phyloP scores from a whole-genome alignment of 2,113 vertebrate species.

The Manacus vitellinus region DNA sequence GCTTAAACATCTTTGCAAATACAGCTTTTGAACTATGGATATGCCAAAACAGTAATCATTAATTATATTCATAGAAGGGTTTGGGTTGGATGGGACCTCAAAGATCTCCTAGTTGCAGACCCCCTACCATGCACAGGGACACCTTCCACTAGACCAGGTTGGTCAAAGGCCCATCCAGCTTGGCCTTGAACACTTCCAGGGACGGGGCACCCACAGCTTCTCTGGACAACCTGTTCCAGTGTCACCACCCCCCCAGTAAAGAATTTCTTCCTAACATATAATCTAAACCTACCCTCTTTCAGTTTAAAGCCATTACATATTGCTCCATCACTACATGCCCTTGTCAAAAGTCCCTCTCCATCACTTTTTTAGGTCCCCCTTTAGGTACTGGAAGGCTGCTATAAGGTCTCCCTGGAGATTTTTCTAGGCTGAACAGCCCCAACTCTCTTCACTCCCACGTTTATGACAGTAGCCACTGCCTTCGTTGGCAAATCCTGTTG shows the following conservation, averaged over 20 bases:
- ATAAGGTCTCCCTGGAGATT: neutral
- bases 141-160: neutral
- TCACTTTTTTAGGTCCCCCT: neutral
- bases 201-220: neutral
- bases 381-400: neutral
- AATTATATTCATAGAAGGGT: neutral
- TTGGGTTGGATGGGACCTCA: neutral
- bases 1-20: neutral
- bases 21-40: neutral
- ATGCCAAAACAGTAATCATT: neutral
- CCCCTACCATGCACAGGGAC: neutral
- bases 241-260: neutral
- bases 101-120: neutral
- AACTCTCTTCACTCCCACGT: neutral
- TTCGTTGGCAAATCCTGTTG: neutral
- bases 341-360: neutral
- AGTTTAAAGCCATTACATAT: neutral
- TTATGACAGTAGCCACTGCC: fast-evolving
- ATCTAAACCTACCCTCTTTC: neutral
- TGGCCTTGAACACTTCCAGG: neutral
- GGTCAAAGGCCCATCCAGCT: neutral
- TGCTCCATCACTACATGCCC: neutral
- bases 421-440: neutral
- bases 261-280: neutral
- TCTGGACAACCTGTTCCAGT: neutral